phyloP scores from a whole-genome alignment of 2,113 vertebrate genomes.

The Rhea americana region DNA sequence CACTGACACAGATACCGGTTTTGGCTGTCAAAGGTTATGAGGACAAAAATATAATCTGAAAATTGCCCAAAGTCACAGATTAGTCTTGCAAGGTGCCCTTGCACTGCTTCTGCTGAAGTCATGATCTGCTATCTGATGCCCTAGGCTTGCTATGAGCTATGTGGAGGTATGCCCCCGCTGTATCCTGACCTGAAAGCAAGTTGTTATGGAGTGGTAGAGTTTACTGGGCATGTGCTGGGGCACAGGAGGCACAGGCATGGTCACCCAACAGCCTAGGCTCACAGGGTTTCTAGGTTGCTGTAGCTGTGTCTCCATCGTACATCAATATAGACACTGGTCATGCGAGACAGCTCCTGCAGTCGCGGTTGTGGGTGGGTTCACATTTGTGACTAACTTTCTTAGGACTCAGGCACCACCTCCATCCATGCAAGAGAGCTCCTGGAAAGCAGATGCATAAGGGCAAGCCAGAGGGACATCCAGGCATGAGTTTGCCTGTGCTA shows the following conservation, averaged over 20 bases:
- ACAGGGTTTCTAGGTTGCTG: too few species aligned
- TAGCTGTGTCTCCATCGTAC: too few species aligned
- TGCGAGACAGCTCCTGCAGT: too few species aligned
- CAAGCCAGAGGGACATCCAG: rapidly evolving
- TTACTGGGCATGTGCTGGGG: background rate
- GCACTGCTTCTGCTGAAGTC: background rate
- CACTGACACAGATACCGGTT: rapidly evolving
- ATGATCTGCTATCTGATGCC: background rate
- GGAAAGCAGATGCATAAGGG: background rate
- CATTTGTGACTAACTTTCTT: rapidly evolving
- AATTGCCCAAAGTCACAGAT: background rate
- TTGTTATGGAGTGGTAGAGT: background rate
- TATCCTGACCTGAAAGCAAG: rapidly evolving
- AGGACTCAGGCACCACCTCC: background rate
- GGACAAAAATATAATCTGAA: rapidly evolving
- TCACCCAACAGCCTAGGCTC: background rate
- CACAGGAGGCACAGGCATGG: background rate
- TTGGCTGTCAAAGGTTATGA: background rate
- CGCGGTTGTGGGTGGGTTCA: background rate
- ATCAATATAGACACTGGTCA: too few species aligned
- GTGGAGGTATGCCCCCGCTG: background rate
- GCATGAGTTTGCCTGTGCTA: rapidly evolving
- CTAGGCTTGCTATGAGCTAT: rapidly evolving
- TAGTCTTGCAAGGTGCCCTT: background rate
- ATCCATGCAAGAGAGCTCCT: background rate